A percentile compares a stretch with the other conserved stretches of the same genome.
Evolutionary conservation across 2,888 invertebrate genomes (phyloP).

Genomic region (Mamestra brassicae): DNA sequence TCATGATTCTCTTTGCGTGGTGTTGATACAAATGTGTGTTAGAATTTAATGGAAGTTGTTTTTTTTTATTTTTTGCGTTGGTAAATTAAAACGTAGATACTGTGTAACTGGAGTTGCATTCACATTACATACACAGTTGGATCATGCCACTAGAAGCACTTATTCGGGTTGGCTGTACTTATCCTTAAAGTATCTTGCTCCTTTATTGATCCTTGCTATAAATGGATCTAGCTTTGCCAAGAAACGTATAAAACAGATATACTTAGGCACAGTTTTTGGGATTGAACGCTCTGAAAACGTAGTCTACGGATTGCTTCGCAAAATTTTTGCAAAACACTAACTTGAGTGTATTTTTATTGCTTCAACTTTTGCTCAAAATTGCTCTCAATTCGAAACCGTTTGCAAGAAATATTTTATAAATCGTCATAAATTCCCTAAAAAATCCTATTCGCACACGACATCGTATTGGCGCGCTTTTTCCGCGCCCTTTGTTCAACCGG

Average conservation of each 20-base stretch:
- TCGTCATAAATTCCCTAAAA: slow-evolving; percentile 36
- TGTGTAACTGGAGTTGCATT: not conserved
- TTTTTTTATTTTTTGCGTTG: slow-evolving; percentile 1
- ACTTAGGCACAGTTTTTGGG: not conserved
- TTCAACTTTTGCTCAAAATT: not conserved
- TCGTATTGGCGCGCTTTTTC: slow-evolving; percentile 71
- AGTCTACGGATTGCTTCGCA: not conserved
- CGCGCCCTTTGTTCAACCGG: slow-evolving; percentile 77
- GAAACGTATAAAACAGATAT: not conserved
- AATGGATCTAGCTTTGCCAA: not conserved
- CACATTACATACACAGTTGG: not conserved
- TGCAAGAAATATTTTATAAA: slow-evolving; percentile 17
- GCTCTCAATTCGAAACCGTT: slow-evolving; percentile 4
- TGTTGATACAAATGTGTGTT: slow-evolving; percentile 53
- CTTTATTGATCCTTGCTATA: slow-evolving; percentile 3
- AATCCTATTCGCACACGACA: slow-evolving; percentile 38
- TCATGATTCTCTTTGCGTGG: slow-evolving; percentile 55
- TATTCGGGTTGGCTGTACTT: not conserved
- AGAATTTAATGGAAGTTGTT: slow-evolving; percentile 31
- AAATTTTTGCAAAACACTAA: not conserved
- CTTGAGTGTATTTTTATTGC: not conserved
- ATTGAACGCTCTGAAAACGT: not conserved
- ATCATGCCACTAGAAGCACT: not conserved
- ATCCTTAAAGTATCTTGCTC: not conserved
- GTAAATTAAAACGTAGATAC: not conserved